Percentiles rank a stretch among this genome's conserved stretches.
Conservation (phyloP, 2,797 vertebrate species). For the Leucoraja ocellata region DNA sequence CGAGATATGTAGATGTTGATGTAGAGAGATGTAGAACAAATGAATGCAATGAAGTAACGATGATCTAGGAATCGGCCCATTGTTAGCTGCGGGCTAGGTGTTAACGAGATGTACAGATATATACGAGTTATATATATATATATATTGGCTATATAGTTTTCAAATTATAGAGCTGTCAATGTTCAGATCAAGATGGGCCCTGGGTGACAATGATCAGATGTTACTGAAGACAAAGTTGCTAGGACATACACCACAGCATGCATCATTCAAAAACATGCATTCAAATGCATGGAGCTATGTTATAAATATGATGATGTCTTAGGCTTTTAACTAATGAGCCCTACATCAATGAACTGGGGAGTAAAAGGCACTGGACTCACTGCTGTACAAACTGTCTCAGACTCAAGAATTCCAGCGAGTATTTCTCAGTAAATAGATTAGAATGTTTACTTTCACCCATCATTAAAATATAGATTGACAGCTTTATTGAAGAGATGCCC, state of each 20-base stretch:
- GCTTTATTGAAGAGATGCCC: not conserved
- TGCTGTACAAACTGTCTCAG: not conserved
- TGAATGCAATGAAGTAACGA: too few species aligned
- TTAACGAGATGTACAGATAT: too few species aligned
- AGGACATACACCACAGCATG: not conserved
- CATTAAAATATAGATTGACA: not conserved
- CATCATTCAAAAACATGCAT: not conserved
- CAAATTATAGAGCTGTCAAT: not conserved
- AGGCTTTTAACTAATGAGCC: not conserved
- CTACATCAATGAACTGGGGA: not conserved
- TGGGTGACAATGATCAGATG: not conserved
- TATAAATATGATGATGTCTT: not conserved
- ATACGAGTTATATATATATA: too few species aligned
- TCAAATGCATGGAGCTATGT: not conserved
- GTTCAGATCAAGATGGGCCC: not conserved
- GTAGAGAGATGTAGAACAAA: too few species aligned
- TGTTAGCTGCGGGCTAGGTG: too few species aligned
- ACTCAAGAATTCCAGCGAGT: not conserved
- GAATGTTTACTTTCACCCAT: slow-evolving; percentile 10
- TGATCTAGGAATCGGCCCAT: too few species aligned
- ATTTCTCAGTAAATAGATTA: not conserved
- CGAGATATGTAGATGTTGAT: too few species aligned
- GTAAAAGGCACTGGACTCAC: not conserved
- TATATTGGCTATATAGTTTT: not conserved
- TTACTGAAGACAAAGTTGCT: not conserved